Evolutionary conservation across 2,888 invertebrate species (phyloP), one percentile per base, ranked within the genome.

Genomic region (Drosophila nigritarsus): DNA sequence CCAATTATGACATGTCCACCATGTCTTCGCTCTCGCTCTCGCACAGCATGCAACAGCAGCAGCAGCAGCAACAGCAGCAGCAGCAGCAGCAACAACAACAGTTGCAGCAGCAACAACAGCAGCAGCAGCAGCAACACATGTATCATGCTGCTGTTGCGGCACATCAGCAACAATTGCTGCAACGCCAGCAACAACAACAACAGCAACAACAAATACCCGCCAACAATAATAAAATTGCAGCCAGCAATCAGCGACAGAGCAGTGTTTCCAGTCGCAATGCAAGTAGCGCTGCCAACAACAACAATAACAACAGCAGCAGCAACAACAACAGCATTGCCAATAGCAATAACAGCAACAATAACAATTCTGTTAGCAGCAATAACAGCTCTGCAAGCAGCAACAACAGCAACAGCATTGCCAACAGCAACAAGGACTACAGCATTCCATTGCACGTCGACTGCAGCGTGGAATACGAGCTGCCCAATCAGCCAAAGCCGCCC

Each of bases 391-490:
- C 9, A 24, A 60, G n/a, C 67, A 96, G 40, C 77, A 82, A 24
- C 65, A 36, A 4, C 80, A 78, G 87, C 92, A 80, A 85, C 69
- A 71, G 95, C 93, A 65, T 40, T 59, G 53, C 9, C 45, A 45
- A 45, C 92, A 79, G 85, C 71, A 74, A 95, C 93, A 97, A 97
- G 94, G 97, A 97, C 93, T 97, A 96, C 94, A 96, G 96, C 93
- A 95, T 96, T 93, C 97, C 97, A 91, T 94, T 97, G 93, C 97
- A 97, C 94, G 97, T 97, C 93, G 97, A 97, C 94, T 97, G 97
- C 94, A 97, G 97, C 94, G 97, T 97, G 91, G 97, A 97, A 94
- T 97, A 97, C 95, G 97, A 97, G 94, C 94, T 97, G 93, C 97
- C 97, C 91, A 97, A 97, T 93, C 96, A 97, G 94, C 97, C 97